Evolutionary conservation across 2,113 vertebrate genomes (phyloP).

Genomic region (Heliornis fulica): DNA sequence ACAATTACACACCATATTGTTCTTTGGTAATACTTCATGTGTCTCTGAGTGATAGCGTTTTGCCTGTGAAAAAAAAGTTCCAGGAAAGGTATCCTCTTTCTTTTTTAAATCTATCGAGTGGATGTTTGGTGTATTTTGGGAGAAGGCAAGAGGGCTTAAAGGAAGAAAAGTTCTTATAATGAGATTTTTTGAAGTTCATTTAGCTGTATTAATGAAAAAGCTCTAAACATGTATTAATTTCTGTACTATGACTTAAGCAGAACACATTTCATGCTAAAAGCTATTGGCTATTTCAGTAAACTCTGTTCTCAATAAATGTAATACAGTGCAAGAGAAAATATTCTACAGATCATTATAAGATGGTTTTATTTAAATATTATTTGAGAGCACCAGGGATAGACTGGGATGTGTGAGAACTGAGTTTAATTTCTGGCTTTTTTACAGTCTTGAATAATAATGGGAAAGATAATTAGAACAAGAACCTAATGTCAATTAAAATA

Average conservation of each 20-base stretch:
- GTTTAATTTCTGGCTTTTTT: conserved; percentile 30
- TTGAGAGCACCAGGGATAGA: background rate
- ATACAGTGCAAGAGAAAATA: background rate
- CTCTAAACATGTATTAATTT: background rate
- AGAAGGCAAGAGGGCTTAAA: background rate
- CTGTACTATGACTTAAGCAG: background rate
- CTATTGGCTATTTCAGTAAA: background rate
- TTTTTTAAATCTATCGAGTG: background rate
- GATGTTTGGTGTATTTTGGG: background rate
- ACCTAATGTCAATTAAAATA: conserved; percentile 23
- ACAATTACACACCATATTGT: background rate
- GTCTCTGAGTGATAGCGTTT: background rate
- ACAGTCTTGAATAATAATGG: conserved; percentile 38
- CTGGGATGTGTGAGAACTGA: background rate
- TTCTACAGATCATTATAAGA: background rate
- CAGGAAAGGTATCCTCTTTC: background rate
- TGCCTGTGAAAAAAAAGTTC: background rate
- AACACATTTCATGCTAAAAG: background rate
- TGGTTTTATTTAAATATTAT: background rate
- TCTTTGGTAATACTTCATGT: background rate
- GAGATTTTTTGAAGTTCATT: background rate
- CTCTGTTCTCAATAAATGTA: background rate
- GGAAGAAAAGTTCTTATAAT: background rate
- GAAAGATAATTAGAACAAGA: conserved; percentile 53
- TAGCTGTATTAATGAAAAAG: background rate